Base-by-base conservation (phyloP, 1,140 invertebrate species). In the Megalopta genalis region DNA sequence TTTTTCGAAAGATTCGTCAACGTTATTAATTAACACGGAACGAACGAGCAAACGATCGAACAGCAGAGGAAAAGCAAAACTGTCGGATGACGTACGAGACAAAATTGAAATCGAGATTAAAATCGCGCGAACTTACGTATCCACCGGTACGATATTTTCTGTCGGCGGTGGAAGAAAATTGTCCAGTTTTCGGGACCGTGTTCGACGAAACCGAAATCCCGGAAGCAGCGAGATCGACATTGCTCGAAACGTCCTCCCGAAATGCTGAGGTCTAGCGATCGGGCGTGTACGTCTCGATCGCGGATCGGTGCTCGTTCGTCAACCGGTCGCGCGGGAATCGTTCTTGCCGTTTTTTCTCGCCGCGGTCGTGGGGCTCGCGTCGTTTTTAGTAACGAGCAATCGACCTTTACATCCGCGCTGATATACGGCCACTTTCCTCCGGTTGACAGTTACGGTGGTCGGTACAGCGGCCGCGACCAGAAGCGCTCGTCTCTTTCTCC, bases 401-500 rank as follows among this genome's bases (percentile, higher is more conserved):
- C 76, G 62, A 65, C 62, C 69, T 79, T 77, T 73, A 49, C 69
- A 32, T 64, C n/a, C 32, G 9, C 49, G n/a, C 23, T 60, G 77
- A 79, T 67, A 49, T 65, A 79, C 77, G 49, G 23, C 46, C 77
- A 60, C 63, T 79, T 67, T 67, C 70, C 70, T 64, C 62, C n/a
- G 37, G 18, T 49, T 64, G 69, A 23, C 62, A 73, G 69, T 72
- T 65, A 73, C 76, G 75, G 46, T 46, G 32, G 42, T 77, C 49
- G 67, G 46, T 64, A 32, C 59, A 59, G 27, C 39, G 32, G 37
- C 23, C 23, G 60, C 42, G 7, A 49, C n/a, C 46, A 63, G 42
- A 21, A 16, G 39, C n/a, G 21, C 54, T 39, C 57, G 8, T 71
- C 59, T 77, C 27, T 42, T 49, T 63, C 60, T 52, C 39, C 75